Base-by-base conservation (phyloP, 2,113 vertebrate genomes). In the Heloderma charlesbogerti region DNA sequence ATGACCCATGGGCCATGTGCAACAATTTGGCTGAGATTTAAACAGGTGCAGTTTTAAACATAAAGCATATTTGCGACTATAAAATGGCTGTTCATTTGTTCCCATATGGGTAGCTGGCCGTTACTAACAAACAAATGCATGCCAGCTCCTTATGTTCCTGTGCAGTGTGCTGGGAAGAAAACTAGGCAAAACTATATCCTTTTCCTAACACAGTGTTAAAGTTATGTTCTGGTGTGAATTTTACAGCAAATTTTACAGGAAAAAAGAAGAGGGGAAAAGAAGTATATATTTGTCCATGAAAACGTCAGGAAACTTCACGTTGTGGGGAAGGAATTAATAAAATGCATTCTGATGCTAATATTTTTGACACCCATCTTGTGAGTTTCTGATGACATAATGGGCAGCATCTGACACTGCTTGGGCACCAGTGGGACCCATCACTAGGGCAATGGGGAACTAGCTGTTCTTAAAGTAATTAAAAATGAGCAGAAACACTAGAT, bases 51-150 rank as follows among this genome's bases (percentile, higher is more conserved):
- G 63, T 89, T 94, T 95, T 95, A 95, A 96, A 91, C 92, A 94
- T 92, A 95, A 96, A 97, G 94, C 90, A 92, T 96, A 95, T 95
- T 97, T 96, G 69, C 83, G 94, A 94, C 94, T 95, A 94, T 93
- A 96, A 97, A 96, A 88, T 82, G 45, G 69, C 72, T 94, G 90
- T 95, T 97, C 92, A 45, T 91, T 92, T 86, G 66, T 93, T 93
- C 95, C 87, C 91, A 82, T 90, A 89, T 95, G 92, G 27, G 25
- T 91, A 93, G 94, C 89, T 92, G 94, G 85, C 89, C 57, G 91
- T 95, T 94, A 88, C 71, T 93, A 94, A 91, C n/a, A 90, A 94
- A 91, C 91, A 94, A 90, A 94, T 94, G n/a, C 92, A 88, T 94
- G 88, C 67, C 84, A 95, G 9, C 4, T 45, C 71, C 88, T 94